A percentile compares a stretch with the other conserved stretches of the same genome.
Conservation (phyloP, 2,797 vertebrate genomes). For the Microchirus variegatus region DNA sequence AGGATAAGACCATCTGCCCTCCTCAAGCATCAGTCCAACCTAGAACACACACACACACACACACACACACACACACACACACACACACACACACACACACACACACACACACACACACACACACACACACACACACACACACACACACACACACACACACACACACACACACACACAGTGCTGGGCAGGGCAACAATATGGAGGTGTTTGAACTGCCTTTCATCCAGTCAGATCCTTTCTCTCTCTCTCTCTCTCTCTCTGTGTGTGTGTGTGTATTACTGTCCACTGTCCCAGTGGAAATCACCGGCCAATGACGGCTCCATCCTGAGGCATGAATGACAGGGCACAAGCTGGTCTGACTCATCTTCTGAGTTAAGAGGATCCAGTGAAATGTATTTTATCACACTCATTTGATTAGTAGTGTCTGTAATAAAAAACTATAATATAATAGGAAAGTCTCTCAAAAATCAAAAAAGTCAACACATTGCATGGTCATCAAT, state of each 20-base stretch:
- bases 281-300: constrained; percentile 62
- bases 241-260: constrained; percentile 19
- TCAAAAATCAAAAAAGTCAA: too few relatives aligned
- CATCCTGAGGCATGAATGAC: constrained; percentile 49
- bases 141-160: constrained; percentile 41
- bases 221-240: constrained; percentile 58
- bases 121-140: constrained; percentile 44
- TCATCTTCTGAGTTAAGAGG: too few relatives aligned
- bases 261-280: constrained; percentile 24
- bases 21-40: constrained; percentile 64
- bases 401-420: too few relatives aligned
- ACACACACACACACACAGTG: constrained; percentile 27
- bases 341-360: constrained; percentile 63
- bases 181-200: constrained; percentile 58
- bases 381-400: too few relatives aligned
- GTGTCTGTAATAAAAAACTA: too few relatives aligned
- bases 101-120: constrained; percentile 31
- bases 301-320: constrained; percentile 55
- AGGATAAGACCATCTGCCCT: constrained; percentile 83
- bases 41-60: constrained; percentile 51
- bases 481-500: too few relatives aligned
- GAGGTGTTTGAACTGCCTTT: constrained; percentile 80
- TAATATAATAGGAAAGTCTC: too few relatives aligned
- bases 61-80: constrained; percentile 43
- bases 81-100: constrained; percentile 29